A percentile compares a stretch with the other conserved stretches of the same genome.
Conservation (phyloP, 2,888 invertebrate species). For the Diadegma fenestrale region DNA sequence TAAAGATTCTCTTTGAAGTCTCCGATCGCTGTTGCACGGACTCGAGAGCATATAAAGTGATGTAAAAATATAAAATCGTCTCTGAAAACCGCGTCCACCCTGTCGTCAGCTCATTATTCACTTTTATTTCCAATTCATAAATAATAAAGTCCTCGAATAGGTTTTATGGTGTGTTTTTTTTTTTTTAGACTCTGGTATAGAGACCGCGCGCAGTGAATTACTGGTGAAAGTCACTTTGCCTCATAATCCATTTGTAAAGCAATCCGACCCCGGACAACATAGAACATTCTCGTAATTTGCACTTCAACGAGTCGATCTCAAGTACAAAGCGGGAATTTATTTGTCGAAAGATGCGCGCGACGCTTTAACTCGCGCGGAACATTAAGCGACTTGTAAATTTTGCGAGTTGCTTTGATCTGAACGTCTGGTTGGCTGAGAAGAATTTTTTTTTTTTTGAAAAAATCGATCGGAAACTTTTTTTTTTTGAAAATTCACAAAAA, state of each 20-base stretch:
- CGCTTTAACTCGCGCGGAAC: constrained; percentile 7
- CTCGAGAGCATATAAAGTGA: no score
- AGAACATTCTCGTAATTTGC: constrained; percentile 66
- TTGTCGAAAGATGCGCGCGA: constrained; percentile 54
- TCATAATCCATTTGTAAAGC: constrained; percentile 58
- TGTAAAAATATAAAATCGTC: constrained; percentile 37
- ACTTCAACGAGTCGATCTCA: constrained; percentile 67
- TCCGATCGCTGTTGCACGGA: constrained; percentile 16
- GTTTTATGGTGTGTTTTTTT: background rate
- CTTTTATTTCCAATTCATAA: constrained; percentile 56
- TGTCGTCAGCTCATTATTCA: constrained; percentile 64
- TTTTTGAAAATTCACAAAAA: no score
- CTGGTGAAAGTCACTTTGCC: constrained; percentile 55
- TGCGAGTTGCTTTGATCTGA: constrained; percentile 69
- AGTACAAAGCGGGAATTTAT: constrained; percentile 54
- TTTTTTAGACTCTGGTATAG: constrained; percentile 1
- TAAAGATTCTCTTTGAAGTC: constrained; percentile 63
- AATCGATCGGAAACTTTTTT: no score
- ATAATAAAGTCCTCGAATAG: constrained; percentile 38
- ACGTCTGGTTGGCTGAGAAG: constrained; percentile 69
- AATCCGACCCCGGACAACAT: constrained; percentile 31
- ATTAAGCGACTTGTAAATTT: constrained; percentile 24
- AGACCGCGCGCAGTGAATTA: constrained; percentile 28
- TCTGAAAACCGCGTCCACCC: constrained; percentile 8
- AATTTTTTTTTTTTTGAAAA: no score